Base-by-base conservation (phyloP, 2,113 vertebrate genomes). In the Micromys minutus region DNA sequence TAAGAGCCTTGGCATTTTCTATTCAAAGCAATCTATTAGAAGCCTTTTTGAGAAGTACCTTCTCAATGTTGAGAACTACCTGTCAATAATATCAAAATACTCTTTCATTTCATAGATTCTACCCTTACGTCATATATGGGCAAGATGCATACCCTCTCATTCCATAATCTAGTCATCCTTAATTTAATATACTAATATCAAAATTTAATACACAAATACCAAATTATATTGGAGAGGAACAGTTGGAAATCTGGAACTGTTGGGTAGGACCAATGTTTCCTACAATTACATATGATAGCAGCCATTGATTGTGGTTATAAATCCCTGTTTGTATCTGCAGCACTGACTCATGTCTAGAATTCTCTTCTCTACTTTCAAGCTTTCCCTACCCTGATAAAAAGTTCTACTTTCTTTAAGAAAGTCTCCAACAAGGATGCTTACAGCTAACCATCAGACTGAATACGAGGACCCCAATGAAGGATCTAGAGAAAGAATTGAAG, bases 241-340 rank as follows among this genome's bases (percentile, higher is more conserved):
- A 57, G 5, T 71, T 69, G 88, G 34, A 22, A 83, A 67, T 67
- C 74, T 52, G 3, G 29, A 90, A 83, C 12, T 63, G 36, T 69
- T 29, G 69, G 7, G 74, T 61, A 42, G 91, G 76, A 89, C 22
- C 88, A 94, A 61, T 29, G 31, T 69, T 45, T 92, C 67, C 47
- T 92, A 17, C 50, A 86, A 95, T 95, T 94, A 94, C 42, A 94
- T 72, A 92, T 36, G 17, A 86, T 85, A 69, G 45, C 34, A 90
- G 52, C 19, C 76, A 92, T 67, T 65, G 52, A 86, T 42, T 92
- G 50, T 85, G 87, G 80, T 97, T 81, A 77, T 90, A 90, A 97
- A 94, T 26, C 47, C 63, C 17, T 86, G 9, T 63, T 90, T 93
- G 1, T 71, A 92, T 74, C 67, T 94, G 36, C 21, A 93, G 22